Evolutionary conservation across 2,797 vertebrate species (phyloP).

Genomic region (Dermochelys coriacea): DNA sequence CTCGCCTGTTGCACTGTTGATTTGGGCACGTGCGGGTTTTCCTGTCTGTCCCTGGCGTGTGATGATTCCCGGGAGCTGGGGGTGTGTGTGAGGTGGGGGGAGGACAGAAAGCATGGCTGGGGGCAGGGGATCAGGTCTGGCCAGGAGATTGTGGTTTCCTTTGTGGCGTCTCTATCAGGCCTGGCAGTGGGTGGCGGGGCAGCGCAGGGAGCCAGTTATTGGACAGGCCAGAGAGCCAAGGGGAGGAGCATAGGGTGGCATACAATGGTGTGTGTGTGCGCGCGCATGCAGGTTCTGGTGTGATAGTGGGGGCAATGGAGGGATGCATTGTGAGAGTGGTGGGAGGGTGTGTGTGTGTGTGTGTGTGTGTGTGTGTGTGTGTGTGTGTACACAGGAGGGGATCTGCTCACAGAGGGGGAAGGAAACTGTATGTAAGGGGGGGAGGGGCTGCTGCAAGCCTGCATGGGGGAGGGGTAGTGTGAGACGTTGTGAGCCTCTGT

Average conservation of each 20-base stretch:
- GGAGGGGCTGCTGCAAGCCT: not conserved
- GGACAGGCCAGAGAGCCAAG: not conserved
- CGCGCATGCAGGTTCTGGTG: not conserved
- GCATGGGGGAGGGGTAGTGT: not conserved
- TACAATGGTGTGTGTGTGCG: not conserved
- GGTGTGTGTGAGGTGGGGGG: too few relatives aligned
- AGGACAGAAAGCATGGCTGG: not conserved
- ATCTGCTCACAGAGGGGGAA: too few relatives aligned
- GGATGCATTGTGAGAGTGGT: not conserved
- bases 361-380: too few relatives aligned
- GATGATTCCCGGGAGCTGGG: not conserved
- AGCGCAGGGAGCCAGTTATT: not conserved
- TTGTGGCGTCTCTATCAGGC: not conserved
- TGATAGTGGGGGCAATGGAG: not conserved
- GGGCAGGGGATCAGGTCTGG: not conserved
- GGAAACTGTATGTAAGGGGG: not conserved
- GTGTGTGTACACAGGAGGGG: not conserved
- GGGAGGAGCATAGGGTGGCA: not conserved
- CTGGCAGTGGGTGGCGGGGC: not conserved
- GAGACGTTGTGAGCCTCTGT: not conserved
- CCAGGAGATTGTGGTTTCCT: not conserved
- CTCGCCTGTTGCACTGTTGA: not conserved
- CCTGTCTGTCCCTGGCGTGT: not conserved
- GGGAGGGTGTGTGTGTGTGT: not conserved
- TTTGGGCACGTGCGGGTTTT: not conserved